Conservation (phyloP, 2,797 vertebrate species). For the Microctenopoma lineatum region DNA sequence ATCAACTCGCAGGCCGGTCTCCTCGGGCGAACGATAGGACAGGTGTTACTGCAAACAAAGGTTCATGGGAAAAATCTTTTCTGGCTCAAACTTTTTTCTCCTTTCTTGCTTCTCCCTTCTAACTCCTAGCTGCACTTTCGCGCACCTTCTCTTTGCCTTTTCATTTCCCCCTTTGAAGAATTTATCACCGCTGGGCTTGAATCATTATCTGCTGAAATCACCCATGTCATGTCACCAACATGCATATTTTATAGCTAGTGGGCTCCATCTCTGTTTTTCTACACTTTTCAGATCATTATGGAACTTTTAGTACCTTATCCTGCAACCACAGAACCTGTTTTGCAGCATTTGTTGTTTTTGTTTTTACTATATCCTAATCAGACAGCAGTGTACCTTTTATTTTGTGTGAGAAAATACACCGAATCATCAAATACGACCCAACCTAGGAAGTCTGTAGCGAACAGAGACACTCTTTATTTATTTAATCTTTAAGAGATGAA, state of each 20-base stretch:
- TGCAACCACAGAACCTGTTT: background rate
- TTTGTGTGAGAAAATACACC: background rate
- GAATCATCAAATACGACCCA: background rate
- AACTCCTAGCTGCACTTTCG: slow-evolving; percentile 16
- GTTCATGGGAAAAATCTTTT: slow-evolving; percentile 50
- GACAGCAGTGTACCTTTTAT: slow-evolving; percentile 6
- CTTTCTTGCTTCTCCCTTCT: slow-evolving; percentile 21
- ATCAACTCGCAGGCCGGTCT: slow-evolving; percentile 69
- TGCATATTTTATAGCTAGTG: slow-evolving; percentile 34
- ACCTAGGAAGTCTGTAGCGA: background rate
- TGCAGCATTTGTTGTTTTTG: background rate
- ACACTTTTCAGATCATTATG: background rate
- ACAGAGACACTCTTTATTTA: slow-evolving; percentile 4
- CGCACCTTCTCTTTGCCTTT: slow-evolving; percentile 29
- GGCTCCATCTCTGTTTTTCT: slow-evolving; percentile 32
- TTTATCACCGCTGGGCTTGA: slow-evolving; percentile 58
- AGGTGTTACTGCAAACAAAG: slow-evolving; percentile 75
- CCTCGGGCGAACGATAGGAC: slow-evolving; percentile 66
- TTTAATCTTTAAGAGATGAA: background rate
- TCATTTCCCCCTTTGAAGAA: slow-evolving; percentile 54
- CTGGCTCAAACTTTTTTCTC: slow-evolving; percentile 24
- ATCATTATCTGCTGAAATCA: slow-evolving; percentile 70
- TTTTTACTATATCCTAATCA: background rate
- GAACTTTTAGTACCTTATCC: background rate
- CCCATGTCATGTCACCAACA: slow-evolving; percentile 57